Conservation (phyloP, 2,888 invertebrate genomes). For the Scaptomyza reducta region DNA sequence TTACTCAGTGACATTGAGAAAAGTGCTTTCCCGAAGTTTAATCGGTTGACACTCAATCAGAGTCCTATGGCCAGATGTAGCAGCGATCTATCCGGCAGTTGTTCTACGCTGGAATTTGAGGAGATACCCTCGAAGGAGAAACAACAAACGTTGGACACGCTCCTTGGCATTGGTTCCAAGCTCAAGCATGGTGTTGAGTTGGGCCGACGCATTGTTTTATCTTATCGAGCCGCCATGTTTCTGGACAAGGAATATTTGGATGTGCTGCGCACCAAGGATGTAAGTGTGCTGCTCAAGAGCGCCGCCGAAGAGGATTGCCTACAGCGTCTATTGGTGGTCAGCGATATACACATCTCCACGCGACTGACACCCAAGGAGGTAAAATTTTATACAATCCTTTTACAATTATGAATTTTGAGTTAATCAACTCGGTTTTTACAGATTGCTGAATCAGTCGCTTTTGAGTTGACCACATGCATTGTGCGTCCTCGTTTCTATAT, state of each 20-base stretch:
- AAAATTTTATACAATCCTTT: neutral
- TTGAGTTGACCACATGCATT: constrained; percentile 85
- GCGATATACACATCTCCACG: constrained; percentile 86
- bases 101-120: constrained; percentile 82
- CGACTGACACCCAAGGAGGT: constrained; percentile 85
- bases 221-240: constrained; percentile 86
- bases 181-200: constrained; percentile 85
- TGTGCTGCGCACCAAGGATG: constrained; percentile 85
- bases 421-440: constrained; percentile 55
- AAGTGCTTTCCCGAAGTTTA: constrained; percentile 83
- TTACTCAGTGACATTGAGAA: constrained; percentile 85
- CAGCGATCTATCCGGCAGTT: constrained; percentile 78
- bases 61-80: constrained; percentile 66
- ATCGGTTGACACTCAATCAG: constrained; percentile 83
- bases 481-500: constrained; percentile 84
- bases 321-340: constrained; percentile 87
- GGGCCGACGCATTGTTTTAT: constrained; percentile 86
- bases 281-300: constrained; percentile 85
- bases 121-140: constrained; percentile 83
- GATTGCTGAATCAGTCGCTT: constrained; percentile 86
- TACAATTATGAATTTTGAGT: neutral
- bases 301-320: constrained; percentile 85
- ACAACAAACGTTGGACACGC: constrained; percentile 82
- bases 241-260: constrained; percentile 86
- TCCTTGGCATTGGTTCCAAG: constrained; percentile 85